Percentiles rank a stretch among this genome's conserved stretches.
Conservation (phyloP, 2,113 vertebrate species). For the Ia io region DNA sequence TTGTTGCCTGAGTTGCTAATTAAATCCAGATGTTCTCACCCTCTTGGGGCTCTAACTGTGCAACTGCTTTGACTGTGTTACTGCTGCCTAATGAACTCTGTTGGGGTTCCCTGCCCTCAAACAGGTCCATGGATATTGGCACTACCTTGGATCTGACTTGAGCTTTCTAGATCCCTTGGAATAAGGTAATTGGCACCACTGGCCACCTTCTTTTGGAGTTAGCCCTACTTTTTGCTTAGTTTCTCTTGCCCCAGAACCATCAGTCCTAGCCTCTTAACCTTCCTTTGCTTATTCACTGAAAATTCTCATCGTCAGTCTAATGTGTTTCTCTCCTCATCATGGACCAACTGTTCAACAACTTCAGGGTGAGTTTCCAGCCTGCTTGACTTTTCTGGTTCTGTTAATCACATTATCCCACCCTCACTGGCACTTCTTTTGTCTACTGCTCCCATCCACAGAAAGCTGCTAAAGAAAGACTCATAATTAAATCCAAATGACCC, state of each 20-base stretch:
- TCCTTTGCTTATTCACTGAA: not conserved
- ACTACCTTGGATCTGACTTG: not conserved
- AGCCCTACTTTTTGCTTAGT: not conserved
- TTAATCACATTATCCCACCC: not conserved
- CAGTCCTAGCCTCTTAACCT: not conserved
- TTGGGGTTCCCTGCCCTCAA: not conserved
- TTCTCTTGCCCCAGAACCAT: not conserved
- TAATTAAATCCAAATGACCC: conserved; percentile 40
- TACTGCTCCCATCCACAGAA: not conserved
- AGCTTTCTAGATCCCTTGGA: not conserved
- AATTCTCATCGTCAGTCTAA: not conserved
- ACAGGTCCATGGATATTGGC: not conserved
- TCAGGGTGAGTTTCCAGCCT: not conserved
- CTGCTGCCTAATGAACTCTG: not conserved
- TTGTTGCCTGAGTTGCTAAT: not conserved
- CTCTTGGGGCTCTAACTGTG: not conserved
- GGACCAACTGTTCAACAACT: not conserved
- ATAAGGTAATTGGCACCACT: not conserved
- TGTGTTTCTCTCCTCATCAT: not conserved
- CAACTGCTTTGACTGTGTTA: not conserved
- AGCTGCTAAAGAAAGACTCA: conserved; percentile 45
- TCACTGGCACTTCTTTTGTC: not conserved
- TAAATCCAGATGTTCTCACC: not conserved
- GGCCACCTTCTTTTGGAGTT: not conserved
- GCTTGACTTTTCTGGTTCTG: not conserved